Conservation (phyloP, 2,888 invertebrate genomes). For the Cerastoderma edule region DNA sequence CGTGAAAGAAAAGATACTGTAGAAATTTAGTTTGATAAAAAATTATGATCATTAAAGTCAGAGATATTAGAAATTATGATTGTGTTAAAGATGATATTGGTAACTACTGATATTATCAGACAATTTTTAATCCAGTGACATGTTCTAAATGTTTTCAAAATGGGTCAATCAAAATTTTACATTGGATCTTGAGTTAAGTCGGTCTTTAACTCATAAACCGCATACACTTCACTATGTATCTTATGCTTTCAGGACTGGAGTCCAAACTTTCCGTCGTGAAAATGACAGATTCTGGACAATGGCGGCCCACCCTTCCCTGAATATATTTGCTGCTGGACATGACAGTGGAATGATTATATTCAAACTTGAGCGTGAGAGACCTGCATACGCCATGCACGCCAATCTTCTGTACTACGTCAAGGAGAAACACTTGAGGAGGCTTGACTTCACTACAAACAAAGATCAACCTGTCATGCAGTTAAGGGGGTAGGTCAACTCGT, state of each 20-base stretch:
- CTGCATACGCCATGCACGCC: slow-evolving; percentile 96
- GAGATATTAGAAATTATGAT: too few species aligned
- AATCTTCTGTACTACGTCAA: slow-evolving; percentile 98
- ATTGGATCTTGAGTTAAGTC: too few species aligned
- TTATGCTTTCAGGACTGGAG: slow-evolving; percentile 77
- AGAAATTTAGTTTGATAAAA: too few species aligned
- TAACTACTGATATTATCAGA: too few species aligned
- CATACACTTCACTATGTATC: too few species aligned
- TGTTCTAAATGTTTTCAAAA: too few species aligned
- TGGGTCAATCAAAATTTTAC: too few species aligned
- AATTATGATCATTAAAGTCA: too few species aligned
- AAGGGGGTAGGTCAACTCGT: slow-evolving; percentile 86
- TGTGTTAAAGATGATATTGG: too few species aligned
- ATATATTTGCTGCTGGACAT: slow-evolving; percentile 99
- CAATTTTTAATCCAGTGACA: too few species aligned
- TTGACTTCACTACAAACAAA: slow-evolving; percentile 97
- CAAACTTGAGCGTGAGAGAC: slow-evolving; percentile 95
- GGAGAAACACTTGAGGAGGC: slow-evolving; percentile 93
- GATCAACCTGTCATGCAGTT: slow-evolving; percentile 97
- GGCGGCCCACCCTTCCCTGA: slow-evolving; percentile 96
- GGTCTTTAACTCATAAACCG: too few species aligned
- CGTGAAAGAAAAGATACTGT: too few species aligned
- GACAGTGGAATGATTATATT: slow-evolving; percentile 98
- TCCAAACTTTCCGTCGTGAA: slow-evolving; percentile 89
- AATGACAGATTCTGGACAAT: slow-evolving; percentile 99